Evolutionary conservation across 2,797 vertebrate species (phyloP), one percentile per base, ranked within the genome.

Genomic region (Crax fasciolata): DNA sequence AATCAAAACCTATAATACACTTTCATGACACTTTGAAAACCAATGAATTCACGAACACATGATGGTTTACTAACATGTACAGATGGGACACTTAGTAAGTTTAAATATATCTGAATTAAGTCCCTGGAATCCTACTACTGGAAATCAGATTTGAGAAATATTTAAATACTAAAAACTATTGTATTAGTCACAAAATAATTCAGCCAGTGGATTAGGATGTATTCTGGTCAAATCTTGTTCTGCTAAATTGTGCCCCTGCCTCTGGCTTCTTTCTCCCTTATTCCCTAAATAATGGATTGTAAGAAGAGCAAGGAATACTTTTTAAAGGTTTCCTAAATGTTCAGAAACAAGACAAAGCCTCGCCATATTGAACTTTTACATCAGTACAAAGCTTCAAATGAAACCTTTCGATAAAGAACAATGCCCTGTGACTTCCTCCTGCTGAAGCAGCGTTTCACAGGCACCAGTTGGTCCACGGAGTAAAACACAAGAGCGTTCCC

Each of bases 71-170:
- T 46, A 89, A 87, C 24, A 27, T 28, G 92, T 6, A 94, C 94
- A 92, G 87, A 94, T 72, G 79, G 89, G 54, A 94, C 94, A 59
- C 28, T 28, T 58, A 28, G 38, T 58, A 88, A 78, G 24, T 81
- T 89, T 90, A 95, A 93, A 78, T 83, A 75, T 85, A 95, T 83
- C 68, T 65, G 67, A 95, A 44, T 83, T 96, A 96, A 94, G 46
- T 78, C 91, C 65, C 76, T 81, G 39, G 32, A 96, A 95, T 92
- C 87, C 89, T 91, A 57, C 65, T 85, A 32, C 43, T 85, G 24
- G 16, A 93, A 95, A 94, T 61, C 55, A 93, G 83, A 91, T 94
- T 95, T 88, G 35, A 84, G 41, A 88, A 91, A 84, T 72, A 68
- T 17, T 85, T 88, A 70, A 71, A 71, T 54, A 41, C 67, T 30